Evolutionary conservation across 1,140 invertebrate genomes (phyloP), one percentile per base, ranked within the genome.

Genomic region (Meloidogyne hapla): DNA sequence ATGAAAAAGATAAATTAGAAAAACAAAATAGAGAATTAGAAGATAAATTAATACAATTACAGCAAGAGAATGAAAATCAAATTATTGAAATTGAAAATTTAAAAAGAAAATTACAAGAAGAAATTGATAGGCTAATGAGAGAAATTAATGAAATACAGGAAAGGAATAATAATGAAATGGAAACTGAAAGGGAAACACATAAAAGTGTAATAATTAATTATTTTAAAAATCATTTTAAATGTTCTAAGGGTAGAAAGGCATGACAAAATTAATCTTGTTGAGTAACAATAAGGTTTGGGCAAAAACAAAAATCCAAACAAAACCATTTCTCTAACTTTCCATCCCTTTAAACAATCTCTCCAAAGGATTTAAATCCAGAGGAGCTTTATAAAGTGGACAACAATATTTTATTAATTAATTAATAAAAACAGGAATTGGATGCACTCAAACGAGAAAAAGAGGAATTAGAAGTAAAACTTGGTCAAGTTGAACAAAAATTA

Each of bases 1-100:
- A 85, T 70, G 85, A 86, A 68, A 87, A 84, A 72, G 85, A 86
- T 67, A 66, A 81, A n/a, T 63, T 86, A 18, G 85, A 87, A 67
- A 66, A 74, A 15, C 73, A 69, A 48, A 79, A 87, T 64, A 73
- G 81, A 40, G 86, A 86, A 33, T 77, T 86, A 18, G 85, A 86
- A 74, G 85, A 87, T 66, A 75, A 86, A 73, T 61, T 87, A 12
- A 68, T 56, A 40, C 76, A 86, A 63, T 71, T 80, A 18, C 69
- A 75, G 13, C 69, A 86, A 28, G 76, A 73, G 25, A 84, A 79
- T 21, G 81, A 84, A 23, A 75, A 79, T 9, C 67, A 77, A 25
- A 74, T 84, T 26, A 77, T 68, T 28, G 85, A 86, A 25, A 63
- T 87, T 62, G 74, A 76, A 33, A 86, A 86, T 38, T 38, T 80